A percentile compares a stretch with the other conserved stretches of the same genome.
Conservation (phyloP, 1,140 invertebrate species). For the Thaumatotibia leucotreta region DNA sequence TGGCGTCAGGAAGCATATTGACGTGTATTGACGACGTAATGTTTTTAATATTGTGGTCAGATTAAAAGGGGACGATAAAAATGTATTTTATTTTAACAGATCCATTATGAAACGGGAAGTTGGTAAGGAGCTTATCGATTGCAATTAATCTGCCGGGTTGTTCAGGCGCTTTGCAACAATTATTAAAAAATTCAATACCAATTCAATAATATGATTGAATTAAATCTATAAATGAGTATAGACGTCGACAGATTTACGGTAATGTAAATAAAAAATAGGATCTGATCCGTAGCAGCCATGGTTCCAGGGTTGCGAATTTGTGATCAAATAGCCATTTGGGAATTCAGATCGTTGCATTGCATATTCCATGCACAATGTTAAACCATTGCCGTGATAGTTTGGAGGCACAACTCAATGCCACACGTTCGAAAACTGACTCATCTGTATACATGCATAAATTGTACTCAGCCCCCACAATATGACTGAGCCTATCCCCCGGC, state of each 20-base stretch:
- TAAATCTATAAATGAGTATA: too few species aligned
- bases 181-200: neutral
- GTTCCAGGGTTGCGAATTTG: neutral
- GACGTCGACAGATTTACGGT: too few species aligned
- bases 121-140: neutral
- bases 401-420: neutral
- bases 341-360: neutral
- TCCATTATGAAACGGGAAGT: neutral
- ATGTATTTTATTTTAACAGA: neutral
- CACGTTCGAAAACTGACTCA: neutral
- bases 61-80: neutral
- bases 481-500: constrained; percentile 55
- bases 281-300: too few species aligned
- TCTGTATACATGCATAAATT: neutral
- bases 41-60: constrained; percentile 2
- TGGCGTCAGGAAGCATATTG: constrained; percentile 14
- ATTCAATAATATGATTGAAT: too few species aligned
- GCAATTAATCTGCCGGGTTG: too few species aligned
- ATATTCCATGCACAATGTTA: neutral
- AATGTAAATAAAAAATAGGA: too few species aligned
- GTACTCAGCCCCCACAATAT: constrained; percentile 39
- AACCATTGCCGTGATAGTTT: neutral
- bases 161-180: neutral
- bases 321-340: neutral
- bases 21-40: neutral